These are phyloP conservation scores for Gobionotothen gibberifrons DNA, from an alignment of 2,797 vertebrate species.

Conservation along the genomic window DNA sequence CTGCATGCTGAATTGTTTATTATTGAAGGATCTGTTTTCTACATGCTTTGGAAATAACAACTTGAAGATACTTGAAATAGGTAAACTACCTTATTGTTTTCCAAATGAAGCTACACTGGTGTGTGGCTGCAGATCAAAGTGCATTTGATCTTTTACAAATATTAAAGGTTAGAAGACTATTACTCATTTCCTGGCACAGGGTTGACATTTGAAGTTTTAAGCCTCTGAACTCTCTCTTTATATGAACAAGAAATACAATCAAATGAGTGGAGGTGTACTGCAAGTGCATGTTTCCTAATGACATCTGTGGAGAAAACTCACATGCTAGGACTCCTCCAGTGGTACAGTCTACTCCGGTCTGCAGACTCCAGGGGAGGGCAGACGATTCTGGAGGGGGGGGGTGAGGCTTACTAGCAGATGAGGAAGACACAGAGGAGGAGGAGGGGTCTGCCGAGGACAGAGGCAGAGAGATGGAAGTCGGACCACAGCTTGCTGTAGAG, in stretches of 20 bases:
- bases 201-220: neutral
- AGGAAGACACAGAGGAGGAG: constrained; percentile 86
- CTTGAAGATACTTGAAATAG: neutral
- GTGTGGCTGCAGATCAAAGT: neutral
- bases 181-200: neutral
- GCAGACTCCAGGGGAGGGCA: constrained; percentile 91
- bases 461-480: constrained; percentile 75
- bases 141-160: neutral
- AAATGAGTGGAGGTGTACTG: neutral
- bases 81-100: neutral
- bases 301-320: constrained; percentile 75
- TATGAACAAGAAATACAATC: neutral
- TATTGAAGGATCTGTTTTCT: neutral
- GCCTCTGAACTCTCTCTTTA: neutral
- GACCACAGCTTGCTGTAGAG: constrained; percentile 72
- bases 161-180: neutral
- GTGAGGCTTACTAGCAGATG: constrained; percentile 80
- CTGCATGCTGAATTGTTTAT: neutral
- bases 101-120: neutral
- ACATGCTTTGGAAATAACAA: neutral
- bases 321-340: constrained; percentile 93
- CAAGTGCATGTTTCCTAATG: neutral
- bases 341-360: constrained; percentile 93
- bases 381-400: constrained; percentile 70
- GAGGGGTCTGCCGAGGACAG: constrained; percentile 80